Conservation (phyloP, 2,797 vertebrate genomes). For the Lepus oiostolus region DNA sequence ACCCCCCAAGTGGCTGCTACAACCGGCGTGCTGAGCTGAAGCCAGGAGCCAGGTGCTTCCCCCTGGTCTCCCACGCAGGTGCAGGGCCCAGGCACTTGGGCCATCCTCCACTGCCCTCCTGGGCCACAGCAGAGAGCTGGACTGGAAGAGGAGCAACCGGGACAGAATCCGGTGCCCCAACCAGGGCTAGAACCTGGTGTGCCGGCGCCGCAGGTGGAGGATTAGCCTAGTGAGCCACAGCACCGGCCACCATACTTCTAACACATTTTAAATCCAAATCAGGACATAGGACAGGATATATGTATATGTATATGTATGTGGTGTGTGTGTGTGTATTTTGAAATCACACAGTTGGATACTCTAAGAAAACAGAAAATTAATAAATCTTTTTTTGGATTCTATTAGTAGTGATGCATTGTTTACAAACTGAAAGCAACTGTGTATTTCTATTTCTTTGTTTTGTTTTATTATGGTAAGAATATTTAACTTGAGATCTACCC, state of each 20-base stretch:
- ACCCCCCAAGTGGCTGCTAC: too few species aligned
- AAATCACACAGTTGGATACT: conserved; percentile 33
- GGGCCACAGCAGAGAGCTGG: too few species aligned
- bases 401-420: background rate
- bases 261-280: conserved; percentile 47
- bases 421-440: background rate
- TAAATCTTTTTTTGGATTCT: conserved; percentile 42
- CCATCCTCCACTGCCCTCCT: too few species aligned
- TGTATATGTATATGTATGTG: background rate
- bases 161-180: too few species aligned
- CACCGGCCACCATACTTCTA: conserved; percentile 5
- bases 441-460: background rate
- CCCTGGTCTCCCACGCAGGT: too few species aligned
- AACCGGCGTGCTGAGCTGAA: too few species aligned
- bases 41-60: too few species aligned
- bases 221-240: too few species aligned
- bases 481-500: background rate
- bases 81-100: too few species aligned
- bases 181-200: too few species aligned
- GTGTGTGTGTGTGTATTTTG: background rate
- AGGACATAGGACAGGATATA: background rate
- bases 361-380: background rate
- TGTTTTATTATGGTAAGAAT: background rate
- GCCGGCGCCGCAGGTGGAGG: too few species aligned
- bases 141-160: too few species aligned